Base-by-base conservation (phyloP, 2,888 invertebrate species). In the Melikaiella ostensackeni region DNA sequence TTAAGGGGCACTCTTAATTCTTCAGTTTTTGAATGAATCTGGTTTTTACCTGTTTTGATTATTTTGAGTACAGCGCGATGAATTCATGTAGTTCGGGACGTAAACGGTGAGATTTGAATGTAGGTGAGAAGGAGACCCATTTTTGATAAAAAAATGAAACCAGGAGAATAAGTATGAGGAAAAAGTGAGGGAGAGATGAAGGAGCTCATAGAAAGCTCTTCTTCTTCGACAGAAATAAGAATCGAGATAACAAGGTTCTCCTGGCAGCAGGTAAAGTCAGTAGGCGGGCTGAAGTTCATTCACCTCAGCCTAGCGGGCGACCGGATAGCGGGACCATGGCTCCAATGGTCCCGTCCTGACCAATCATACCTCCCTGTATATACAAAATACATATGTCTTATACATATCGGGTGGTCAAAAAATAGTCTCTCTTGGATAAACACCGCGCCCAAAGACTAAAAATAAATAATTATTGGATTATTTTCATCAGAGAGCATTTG, bases 311-410 rank as follows among this genome's bases (percentile, higher is more conserved):
- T 91, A 91, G 91, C 91, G 91, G 91, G 88, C 90, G 88, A 89
- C 89, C 91, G 90, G 88, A 91, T 91, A 91, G 91, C 91, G 91
- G 91, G 91, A 91, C 89, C 89, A 88, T 89, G 89, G 88, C 89
- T 90, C 89, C 87, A 88, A 88, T 88, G 89, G 88, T 87, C 89
- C 87, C 87, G 88, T 87, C 89, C 87, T 86, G 86, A 86, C 87
- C 86, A 81, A 85, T 85, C 85, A 81, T 82, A 81, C 84, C 82
- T 81, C 81, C 82, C 84, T 79, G 81, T 84, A 82, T 81, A 82
- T 16, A 42, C 38, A 79, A 79, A 78, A 78, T 75, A 78, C 42
- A 42, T 78, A 78, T 79, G 77, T 77, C 74, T 80, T 38, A 13
- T 42, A 81, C 70, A 30, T 70, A 70, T 70, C 70, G 70, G 70